Evolutionary conservation across 1,140 invertebrate genomes (phyloP), one percentile per base, ranked within the genome.

Genomic region (Chrysomallon squamiferum): DNA sequence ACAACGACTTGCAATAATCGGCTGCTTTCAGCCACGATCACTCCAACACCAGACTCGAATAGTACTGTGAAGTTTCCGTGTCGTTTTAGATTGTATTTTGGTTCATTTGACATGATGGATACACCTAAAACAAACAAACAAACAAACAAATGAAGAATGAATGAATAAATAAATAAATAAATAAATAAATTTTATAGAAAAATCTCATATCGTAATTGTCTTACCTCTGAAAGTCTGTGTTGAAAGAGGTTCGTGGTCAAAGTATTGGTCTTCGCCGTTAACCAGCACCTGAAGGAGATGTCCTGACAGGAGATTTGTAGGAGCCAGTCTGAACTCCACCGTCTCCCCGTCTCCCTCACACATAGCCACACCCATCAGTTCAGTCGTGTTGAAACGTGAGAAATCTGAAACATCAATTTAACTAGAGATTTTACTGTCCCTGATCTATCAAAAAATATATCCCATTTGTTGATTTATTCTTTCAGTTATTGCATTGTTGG

Each of bases 51-150:
- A 18, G 25, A 62, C 66, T 69, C 68, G 22, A 76, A 54, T 4
- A 78, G 52, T 2, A 80, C 54, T 6, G 78, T 81, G 57, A 78
- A 79, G 65, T 81, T 81, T 7, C 69, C 69, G 61, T 77, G 71
- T 0, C 25, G 9, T 50, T 64, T 63, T 43, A 59, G 30, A 15
- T 32, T 18, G 3, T 2, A 11, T 1, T 60, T 15, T 7, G 45
- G 45, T 3, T 66, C 57, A 22, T 66, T 71, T 54, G 77, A 76
- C 0, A 78, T 66, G 22, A 81, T 58, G 3, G 74, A 71, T 13
- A 73, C 60, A 22, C 71, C 79, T 79, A 25, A 25, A 58, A n/a
- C 41, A 35, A 41, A 47, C 22, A 20, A 20, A 60, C 2, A 22
- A 7, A 58, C 1, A 0, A 13, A n/a, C n/a, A n/a, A n/a, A n/a